Conservation (phyloP, 2,888 invertebrate species). For the Furcula furcula region DNA sequence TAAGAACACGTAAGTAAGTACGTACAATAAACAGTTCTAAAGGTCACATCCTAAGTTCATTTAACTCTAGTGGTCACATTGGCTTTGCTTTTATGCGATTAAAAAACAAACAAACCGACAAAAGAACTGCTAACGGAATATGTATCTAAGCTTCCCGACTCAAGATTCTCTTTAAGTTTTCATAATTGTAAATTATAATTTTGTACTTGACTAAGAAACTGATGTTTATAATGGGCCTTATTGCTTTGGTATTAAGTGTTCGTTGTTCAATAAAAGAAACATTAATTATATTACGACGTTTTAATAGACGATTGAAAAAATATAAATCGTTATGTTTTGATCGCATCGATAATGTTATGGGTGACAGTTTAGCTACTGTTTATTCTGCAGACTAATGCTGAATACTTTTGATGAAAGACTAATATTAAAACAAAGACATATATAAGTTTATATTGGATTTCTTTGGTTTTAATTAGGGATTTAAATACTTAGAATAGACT, state of each 20-base stretch:
- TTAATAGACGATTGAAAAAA: conserved; percentile 35
- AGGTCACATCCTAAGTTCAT: conserved; percentile 61
- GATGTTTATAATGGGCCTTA: conserved; percentile 18
- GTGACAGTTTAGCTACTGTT: conserved; percentile 51
- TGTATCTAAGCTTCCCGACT: conserved; percentile 1
- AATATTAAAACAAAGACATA: too few species aligned
- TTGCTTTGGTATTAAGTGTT: neutral
- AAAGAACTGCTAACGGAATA: conserved; percentile 7
- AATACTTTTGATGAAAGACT: too few species aligned
- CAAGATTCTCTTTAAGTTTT: conserved; percentile 4
- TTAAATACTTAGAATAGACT: too few species aligned
- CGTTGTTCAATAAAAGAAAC: conserved; percentile 9
- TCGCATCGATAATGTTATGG: conserved; percentile 37
- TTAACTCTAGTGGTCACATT: conserved; percentile 52
- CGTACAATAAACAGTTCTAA: conserved; percentile 35
- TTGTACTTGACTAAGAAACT: conserved; percentile 4
- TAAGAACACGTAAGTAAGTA: conserved; percentile 14
- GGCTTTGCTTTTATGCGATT: conserved; percentile 14
- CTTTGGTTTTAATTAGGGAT: too few species aligned
- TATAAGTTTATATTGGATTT: too few species aligned
- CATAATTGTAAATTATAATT: neutral
- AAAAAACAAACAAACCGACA: conserved; percentile 18
- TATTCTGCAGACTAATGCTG: conserved; percentile 2
- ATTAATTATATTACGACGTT: conserved; percentile 42
- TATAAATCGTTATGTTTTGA: conserved; percentile 50